These are phyloP conservation scores for Leptatherina wallacei DNA, from an alignment of 2,797 vertebrate species.

Conservation along the genomic window DNA sequence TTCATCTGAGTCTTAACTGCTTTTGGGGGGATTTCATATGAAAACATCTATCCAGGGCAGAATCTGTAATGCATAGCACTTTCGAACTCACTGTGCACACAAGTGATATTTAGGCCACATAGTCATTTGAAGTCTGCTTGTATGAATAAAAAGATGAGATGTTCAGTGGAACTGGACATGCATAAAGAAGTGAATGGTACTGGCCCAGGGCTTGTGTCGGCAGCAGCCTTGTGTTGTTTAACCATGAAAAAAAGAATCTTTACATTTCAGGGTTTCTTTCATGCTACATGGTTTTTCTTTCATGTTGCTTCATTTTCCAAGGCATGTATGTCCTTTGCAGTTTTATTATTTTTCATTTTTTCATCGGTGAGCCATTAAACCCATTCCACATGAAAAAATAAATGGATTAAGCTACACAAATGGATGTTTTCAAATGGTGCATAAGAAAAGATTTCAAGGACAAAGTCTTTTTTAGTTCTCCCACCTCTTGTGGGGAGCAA, in stretches of 20 bases:
- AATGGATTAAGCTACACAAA: background rate
- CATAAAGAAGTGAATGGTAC: constrained; percentile 38
- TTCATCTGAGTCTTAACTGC: constrained; percentile 35
- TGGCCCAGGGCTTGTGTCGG: constrained; percentile 29
- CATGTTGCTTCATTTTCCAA: constrained; percentile 7
- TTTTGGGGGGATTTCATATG: constrained; percentile 44
- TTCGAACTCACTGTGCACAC: constrained; percentile 29
- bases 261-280: constrained; percentile 28
- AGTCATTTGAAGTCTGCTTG: constrained; percentile 36
- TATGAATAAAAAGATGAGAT: constrained; percentile 48
- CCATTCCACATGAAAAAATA: constrained; percentile 6
- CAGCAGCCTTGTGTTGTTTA: constrained; percentile 34
- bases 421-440: background rate
- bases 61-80: constrained; percentile 27
- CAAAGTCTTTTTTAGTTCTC: background rate
- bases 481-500: background rate
- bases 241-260: constrained; percentile 16
- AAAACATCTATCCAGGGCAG: constrained; percentile 45
- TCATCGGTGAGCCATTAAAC: constrained; percentile 12
- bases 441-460: background rate
- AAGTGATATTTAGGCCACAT: constrained; percentile 35
- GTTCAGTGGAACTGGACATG: constrained; percentile 16
- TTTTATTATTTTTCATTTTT: constrained; percentile 1
- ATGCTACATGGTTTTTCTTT: constrained; percentile 21
- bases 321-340: background rate